phyloP scores from a whole-genome alignment of 2,888 invertebrate genomes.

The Dromius quadrimaculatus region DNA sequence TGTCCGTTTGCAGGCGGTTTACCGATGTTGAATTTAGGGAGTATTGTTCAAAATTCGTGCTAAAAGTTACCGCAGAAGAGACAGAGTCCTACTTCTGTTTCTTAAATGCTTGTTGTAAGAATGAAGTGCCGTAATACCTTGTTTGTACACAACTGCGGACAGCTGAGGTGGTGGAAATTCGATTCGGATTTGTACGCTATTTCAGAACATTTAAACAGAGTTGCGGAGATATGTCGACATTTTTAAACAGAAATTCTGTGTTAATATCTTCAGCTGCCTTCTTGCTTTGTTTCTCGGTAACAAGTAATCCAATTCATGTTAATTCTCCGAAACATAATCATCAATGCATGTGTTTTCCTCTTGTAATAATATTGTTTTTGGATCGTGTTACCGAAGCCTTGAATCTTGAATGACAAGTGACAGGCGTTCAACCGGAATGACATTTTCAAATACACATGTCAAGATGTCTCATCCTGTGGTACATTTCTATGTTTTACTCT shows the following conservation, averaged over 20 bases:
- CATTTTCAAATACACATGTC: slow-evolving; percentile 44
- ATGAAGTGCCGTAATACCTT: slow-evolving; percentile 40
- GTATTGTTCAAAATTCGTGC: slow-evolving; percentile 7
- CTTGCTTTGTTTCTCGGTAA: not conserved
- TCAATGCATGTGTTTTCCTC: slow-evolving; percentile 22
- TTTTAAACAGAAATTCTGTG: too few species aligned
- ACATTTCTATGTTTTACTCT: not conserved
- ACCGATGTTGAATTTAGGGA: slow-evolving; percentile 37
- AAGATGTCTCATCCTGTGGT: slow-evolving; percentile 12
- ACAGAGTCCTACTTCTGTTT: not conserved
- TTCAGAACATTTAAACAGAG: not conserved
- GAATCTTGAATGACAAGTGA: slow-evolving; percentile 28
- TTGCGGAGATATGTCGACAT: too few species aligned
- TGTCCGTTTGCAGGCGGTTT: slow-evolving; percentile 31
- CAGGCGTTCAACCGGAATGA: slow-evolving; percentile 26
- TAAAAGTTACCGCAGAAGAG: slow-evolving; percentile 21
- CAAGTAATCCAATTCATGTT: not conserved
- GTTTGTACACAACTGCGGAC: slow-evolving; percentile 36
- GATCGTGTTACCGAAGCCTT: slow-evolving; percentile 32
- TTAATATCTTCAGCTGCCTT: too few species aligned
- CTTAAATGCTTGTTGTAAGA: not conserved
- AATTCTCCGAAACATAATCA: slow-evolving; percentile 1
- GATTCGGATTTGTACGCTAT: slow-evolving; percentile 28
- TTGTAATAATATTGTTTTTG: slow-evolving; percentile 40
- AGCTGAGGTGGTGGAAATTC: slow-evolving; percentile 12